Evolutionary conservation across 2,113 vertebrate species (phyloP), one percentile per base, ranked within the genome.

Genomic region (Eolophus roseicapilla): DNA sequence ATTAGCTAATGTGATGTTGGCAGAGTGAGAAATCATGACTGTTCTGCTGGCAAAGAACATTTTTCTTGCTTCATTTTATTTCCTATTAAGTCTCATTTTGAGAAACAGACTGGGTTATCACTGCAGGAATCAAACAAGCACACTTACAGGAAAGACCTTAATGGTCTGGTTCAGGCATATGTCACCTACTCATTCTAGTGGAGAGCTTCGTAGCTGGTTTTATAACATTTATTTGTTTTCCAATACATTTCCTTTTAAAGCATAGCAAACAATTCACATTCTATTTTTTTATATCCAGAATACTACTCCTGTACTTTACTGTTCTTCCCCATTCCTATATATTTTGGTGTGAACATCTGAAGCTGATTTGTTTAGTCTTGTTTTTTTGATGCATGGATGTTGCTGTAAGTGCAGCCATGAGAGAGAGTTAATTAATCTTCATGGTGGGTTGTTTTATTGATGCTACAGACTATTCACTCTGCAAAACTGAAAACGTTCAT

Each of bases 51-150:
- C 65, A 93, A 68, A 64, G 74, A 71, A 27, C 15, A 27, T 57
- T 96, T 92, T 47, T 79, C 76, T 86, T 90, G 33, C 37, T 92
- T 92, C 57, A 31, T 90, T 95, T 95, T 93, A 67, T 90, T 96
- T 89, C 68, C 67, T 78, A 63, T 95, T 91, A 81, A 88, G 70
- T 73, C 82, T 89, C 70, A 29, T 59, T 93, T 95, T 85, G 75
- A 83, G 95, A 93, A 94, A 41, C 37, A 92, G 82, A 50, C 92
- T 13, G 85, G 93, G 46, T 62, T 96, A 76, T 65, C 75, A 11
- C 79, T 80, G 74, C 70, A 87, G 79, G 74, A 93, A 92, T 76
- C 64, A 82, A 94, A 88, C 0, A 31, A 63, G 50, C 20, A 43
- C 1, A 1, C 49, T 84, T 70, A 57, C 3, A 79, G 73, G 57